phyloP scores from a whole-genome alignment of 2,113 vertebrate genomes.

The Mobula hypostoma region DNA sequence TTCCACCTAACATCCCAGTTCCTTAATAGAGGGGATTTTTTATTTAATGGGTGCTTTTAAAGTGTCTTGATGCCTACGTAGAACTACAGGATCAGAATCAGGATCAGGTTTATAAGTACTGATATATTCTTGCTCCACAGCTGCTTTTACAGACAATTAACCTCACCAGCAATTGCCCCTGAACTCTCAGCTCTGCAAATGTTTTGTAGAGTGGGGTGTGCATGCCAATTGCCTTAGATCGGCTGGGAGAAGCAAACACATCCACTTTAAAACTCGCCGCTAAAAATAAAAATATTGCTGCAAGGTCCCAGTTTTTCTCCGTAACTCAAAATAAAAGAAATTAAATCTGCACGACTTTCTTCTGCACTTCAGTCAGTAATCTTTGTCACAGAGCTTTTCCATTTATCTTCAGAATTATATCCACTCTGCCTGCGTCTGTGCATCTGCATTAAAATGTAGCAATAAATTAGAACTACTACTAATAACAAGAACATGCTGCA shows the following conservation, averaged over 20 bases:
- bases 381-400: background rate
- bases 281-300: background rate
- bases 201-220: background rate
- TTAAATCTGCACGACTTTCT: background rate
- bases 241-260: background rate
- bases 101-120: no score
- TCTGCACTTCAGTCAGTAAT: background rate
- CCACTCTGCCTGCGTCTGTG: background rate
- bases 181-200: background rate
- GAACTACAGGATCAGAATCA: background rate
- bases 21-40: background rate
- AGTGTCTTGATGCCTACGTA: background rate
- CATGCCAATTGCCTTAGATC: background rate
- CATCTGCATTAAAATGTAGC: conserved; percentile 1
- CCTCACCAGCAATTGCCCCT: background rate
- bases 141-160: background rate
- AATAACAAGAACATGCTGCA: background rate
- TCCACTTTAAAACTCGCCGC: background rate
- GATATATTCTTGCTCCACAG: background rate
- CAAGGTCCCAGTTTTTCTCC: no score
- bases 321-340: background rate
- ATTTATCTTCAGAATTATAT: background rate
- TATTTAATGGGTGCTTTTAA: background rate
- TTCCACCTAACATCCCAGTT: background rate
- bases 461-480: conserved; percentile 5